Conservation (phyloP, 2,888 invertebrate species). For the Chloroclysta siterata region DNA sequence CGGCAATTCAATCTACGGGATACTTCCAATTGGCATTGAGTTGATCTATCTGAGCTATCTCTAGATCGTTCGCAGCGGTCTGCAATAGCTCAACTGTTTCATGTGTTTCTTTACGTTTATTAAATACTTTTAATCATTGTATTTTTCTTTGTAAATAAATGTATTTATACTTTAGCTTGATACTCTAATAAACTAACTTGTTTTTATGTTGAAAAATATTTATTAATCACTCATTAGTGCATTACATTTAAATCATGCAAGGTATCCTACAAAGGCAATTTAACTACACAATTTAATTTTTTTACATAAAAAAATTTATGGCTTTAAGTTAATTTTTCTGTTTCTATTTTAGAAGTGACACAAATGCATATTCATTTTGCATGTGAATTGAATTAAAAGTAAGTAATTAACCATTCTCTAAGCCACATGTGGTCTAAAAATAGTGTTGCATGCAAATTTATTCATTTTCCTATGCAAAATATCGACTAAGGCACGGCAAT, state of each 20-base stretch:
- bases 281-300: not conserved
- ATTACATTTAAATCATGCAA: not conserved
- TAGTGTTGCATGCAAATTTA: constrained; percentile 29
- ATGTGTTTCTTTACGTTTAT: too few species aligned
- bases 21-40: too few species aligned
- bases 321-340: constrained; percentile 12
- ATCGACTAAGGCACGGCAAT: constrained; percentile 18
- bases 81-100: too few species aligned
- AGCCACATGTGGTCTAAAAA: constrained; percentile 31
- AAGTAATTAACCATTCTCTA: constrained; percentile 31
- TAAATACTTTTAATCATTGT: too few species aligned
- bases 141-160: too few species aligned
- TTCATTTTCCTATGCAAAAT: constrained; percentile 29
- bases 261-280: not conserved
- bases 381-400: constrained; percentile 36
- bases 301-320: constrained; percentile 7
- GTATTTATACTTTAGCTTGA: too few species aligned
- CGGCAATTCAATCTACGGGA: too few species aligned
- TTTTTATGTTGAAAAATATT: too few species aligned
- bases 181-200: too few species aligned
- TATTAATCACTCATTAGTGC: not conserved
- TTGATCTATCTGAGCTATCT: too few species aligned
- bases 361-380: constrained; percentile 29
- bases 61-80: too few species aligned
- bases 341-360: constrained; percentile 18